phyloP scores from a whole-genome alignment of 1,140 invertebrate species.

The Grapholita molesta region DNA sequence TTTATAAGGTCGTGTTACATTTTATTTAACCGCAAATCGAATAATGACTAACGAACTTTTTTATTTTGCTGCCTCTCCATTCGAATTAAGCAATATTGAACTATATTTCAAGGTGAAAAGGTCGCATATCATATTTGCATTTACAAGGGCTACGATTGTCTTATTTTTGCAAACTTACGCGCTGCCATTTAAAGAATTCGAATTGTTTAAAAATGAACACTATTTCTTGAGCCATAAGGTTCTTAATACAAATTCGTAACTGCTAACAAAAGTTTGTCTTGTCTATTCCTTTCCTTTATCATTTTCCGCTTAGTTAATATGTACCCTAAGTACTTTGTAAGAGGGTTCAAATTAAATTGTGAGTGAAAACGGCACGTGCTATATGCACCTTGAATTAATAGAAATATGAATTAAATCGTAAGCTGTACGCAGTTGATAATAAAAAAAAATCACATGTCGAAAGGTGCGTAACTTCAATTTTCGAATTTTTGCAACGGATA shows the following conservation, averaged over 20 bases:
- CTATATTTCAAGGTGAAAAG: not conserved
- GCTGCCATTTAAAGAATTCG: not conserved
- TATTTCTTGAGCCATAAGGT: not conserved
- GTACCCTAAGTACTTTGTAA: not conserved
- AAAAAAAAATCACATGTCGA: not conserved
- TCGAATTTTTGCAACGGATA: not conserved
- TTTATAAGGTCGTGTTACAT: not conserved
- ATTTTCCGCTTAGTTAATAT: not conserved
- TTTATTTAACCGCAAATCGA: not conserved
- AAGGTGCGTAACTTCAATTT: not conserved
- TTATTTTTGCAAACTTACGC: not conserved
- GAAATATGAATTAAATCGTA: constrained; percentile 11
- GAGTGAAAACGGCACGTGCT: not conserved
- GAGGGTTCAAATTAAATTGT: not conserved
- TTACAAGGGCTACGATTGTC: not conserved
- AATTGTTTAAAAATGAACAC: not conserved
- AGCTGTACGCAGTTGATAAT: constrained; percentile 10
- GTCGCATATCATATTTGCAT: not conserved
- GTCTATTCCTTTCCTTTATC: not conserved
- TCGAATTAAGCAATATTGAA: not conserved
- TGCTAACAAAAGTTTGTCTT: not conserved
- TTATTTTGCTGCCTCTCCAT: not conserved
- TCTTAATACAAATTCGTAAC: not conserved
- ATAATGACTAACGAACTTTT: not conserved
- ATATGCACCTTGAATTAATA: constrained; percentile 6